Base-by-base conservation (phyloP, 2,888 invertebrate species). In the Dryobotodes eremita region DNA sequence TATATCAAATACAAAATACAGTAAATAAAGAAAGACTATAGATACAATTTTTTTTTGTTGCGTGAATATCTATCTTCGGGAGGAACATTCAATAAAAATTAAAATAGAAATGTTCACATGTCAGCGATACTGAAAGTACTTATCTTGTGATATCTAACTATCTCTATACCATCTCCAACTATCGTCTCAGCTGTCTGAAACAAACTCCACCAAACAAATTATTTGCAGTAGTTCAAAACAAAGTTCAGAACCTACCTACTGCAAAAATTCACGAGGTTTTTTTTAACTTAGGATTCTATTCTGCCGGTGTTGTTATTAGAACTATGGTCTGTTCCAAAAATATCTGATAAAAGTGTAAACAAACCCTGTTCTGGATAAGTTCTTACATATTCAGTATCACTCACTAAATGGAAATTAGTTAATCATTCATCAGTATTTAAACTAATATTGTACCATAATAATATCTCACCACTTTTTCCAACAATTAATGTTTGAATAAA, bases 81-180 rank as follows among this genome's bases (percentile, higher is more conserved):
- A 61, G 13, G 23, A 42, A 64, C n/a, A 42, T 77, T 23, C 48
- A 83, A 57, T 62, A 57, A 57, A 42, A 6, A 46, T 46, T 8
- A 46, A 42, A n/a, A 64, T 57, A 57, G 11, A 36, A 79, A 82
- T 79, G 71, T 50, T 23, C 55, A 62, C 68, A 72, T 85, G 46
- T n/a, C 36, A 53, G 80, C 20, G 26, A 57, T 59, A 13, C 69
- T 20, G 78, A n/a, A 20, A 73, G 13, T 55, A 61, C 59, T 71
- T 66, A 84, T 84, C 66, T 50, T 62, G 36, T 36, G 61, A 75
- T 82, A 82, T n/a, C 76, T 68, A 46, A 42, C 70, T 81, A 75
- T 71, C 23, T 77, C 48, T 71, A 59, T 73, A 83, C 48, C 70
- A 77, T 78, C 46, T 83, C 69, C 74, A 71, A 72, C 69, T 68